Conservation (phyloP, 2,888 invertebrate species). For the Conops quadrifasciatus region DNA sequence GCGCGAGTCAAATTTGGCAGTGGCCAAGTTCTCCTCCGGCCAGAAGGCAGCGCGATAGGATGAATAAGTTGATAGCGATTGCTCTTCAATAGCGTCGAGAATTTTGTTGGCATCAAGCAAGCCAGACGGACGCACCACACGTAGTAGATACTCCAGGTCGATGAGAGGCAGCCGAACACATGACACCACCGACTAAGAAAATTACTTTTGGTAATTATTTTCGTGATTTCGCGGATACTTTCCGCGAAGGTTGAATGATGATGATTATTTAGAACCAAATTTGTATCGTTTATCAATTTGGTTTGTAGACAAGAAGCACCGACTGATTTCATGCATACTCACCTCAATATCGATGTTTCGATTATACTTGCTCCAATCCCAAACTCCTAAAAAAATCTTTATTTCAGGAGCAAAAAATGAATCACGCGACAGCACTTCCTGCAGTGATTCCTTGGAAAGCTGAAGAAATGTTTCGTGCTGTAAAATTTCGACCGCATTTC, state of each 20-base stretch:
- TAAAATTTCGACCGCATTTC: constrained; percentile 85
- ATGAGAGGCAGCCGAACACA: constrained; percentile 86
- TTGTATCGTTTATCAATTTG: too few relatives aligned
- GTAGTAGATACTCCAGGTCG: constrained; percentile 85
- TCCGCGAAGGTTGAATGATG: too few relatives aligned
- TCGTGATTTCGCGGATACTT: not conserved
- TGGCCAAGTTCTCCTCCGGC: constrained; percentile 92
- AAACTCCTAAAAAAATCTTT: constrained; percentile 91
- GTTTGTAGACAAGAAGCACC: too few relatives aligned
- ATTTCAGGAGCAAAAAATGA: constrained; percentile 97
- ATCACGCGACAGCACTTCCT: constrained; percentile 86
- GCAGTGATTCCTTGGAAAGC: constrained; percentile 80
- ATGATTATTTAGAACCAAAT: too few relatives aligned
- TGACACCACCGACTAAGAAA: constrained; percentile 68
- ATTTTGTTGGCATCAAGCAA: constrained; percentile 89
- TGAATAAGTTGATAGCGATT: constrained; percentile 81
- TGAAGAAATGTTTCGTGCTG: constrained; percentile 84
- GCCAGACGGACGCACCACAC: constrained; percentile 86
- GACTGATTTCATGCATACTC: constrained; percentile 17
- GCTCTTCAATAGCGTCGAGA: constrained; percentile 92
- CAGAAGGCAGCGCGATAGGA: constrained; percentile 84
- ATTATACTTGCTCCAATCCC: constrained; percentile 86
- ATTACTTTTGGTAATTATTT: not conserved
- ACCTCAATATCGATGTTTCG: constrained; percentile 67
- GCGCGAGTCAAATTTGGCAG: constrained; percentile 79